A percentile compares a stretch with the other conserved stretches of the same genome.
Conservation (phyloP, 1,140 invertebrate species). For the Zaprionus davidi region DNA sequence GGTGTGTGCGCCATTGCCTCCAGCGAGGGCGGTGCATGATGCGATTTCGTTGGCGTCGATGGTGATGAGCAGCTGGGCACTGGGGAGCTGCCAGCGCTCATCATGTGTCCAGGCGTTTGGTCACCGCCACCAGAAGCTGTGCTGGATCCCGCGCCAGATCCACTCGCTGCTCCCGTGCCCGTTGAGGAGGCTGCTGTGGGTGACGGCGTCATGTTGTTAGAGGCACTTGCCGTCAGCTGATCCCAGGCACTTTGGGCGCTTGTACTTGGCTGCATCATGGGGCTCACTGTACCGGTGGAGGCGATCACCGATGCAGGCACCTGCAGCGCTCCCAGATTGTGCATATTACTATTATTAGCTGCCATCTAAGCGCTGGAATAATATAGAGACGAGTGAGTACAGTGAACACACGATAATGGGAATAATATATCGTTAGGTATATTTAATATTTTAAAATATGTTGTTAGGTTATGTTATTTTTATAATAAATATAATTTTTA, state of each 20-base stretch:
- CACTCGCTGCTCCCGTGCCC: not conserved
- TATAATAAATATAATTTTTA: not conserved
- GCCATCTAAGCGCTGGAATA: constrained; percentile 67
- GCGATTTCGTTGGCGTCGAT: constrained; percentile 78
- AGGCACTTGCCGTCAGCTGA: constrained; percentile 76
- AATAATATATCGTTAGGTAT: not conserved
- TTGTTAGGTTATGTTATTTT: not conserved
- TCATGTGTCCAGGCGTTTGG: constrained; percentile 31
- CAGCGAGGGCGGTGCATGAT: constrained; percentile 61
- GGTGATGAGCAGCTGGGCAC: constrained; percentile 76
- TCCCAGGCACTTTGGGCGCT: constrained; percentile 80
- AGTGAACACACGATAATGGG: not conserved
- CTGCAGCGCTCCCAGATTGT: constrained; percentile 57
- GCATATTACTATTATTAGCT: constrained; percentile 73
- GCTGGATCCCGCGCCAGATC: constrained; percentile 17
- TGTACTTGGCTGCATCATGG: constrained; percentile 52
- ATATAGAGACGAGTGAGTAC: constrained; percentile 46
- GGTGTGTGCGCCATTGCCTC: constrained; percentile 81
- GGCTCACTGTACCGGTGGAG: constrained; percentile 65
- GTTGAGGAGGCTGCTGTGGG: constrained; percentile 51
- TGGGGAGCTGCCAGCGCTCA: constrained; percentile 73
- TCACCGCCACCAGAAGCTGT: constrained; percentile 12
- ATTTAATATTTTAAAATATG: not conserved
- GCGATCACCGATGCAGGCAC: constrained; percentile 72
- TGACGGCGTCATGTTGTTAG: constrained; percentile 68